Percentiles rank a stretch among this genome's conserved stretches.
Evolutionary conservation across 2,113 vertebrate species (phyloP).

Genomic region (Hippolais icterina): DNA sequence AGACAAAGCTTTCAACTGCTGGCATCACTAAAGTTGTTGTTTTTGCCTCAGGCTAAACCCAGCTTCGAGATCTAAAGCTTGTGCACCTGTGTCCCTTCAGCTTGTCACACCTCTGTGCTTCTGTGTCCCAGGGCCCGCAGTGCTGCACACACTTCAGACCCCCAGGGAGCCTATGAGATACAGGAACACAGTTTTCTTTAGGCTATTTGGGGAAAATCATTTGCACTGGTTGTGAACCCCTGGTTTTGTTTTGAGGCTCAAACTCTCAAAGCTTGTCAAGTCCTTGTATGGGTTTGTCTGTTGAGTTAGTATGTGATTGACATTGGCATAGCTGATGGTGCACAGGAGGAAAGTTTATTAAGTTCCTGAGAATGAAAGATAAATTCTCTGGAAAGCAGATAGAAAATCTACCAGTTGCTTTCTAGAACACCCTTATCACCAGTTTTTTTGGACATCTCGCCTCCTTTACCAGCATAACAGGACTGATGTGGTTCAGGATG

Average conservation of each 20-base stretch:
- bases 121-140: rapidly evolving
- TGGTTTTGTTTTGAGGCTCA: not conserved
- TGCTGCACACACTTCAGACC: not conserved
- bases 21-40: rapidly evolving
- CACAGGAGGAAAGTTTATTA: not conserved
- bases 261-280: not conserved
- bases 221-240: not conserved
- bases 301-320: not conserved
- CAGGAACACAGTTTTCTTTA: not conserved
- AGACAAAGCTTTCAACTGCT: not conserved
- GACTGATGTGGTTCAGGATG: not conserved
- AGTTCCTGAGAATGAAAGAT: not conserved
- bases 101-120: not conserved
- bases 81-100: not conserved
- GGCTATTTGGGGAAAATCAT: not conserved
- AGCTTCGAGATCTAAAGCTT: not conserved
- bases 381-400: not conserved
- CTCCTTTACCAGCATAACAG: not conserved
- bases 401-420: not conserved
- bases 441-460: not conserved
- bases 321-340: not conserved
- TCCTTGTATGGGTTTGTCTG: not conserved
- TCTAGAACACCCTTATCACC: not conserved
- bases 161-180: not conserved
- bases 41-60: not conserved